Conservation (phyloP, 2,113 vertebrate species). For the Myocastor coypus region DNA sequence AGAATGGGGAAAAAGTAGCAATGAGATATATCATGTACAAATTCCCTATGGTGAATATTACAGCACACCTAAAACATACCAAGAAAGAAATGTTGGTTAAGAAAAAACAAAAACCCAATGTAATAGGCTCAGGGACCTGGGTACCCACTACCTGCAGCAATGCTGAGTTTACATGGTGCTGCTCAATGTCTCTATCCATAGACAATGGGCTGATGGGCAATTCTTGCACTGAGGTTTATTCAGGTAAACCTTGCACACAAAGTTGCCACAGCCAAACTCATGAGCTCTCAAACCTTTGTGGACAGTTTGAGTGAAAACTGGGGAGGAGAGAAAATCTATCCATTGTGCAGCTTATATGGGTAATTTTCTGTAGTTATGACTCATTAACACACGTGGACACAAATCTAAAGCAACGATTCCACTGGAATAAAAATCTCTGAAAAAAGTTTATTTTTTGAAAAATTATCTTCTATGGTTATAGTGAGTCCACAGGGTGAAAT, state of each 20-base stretch:
- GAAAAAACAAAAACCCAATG: conserved; percentile 84
- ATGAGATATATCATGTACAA: background rate
- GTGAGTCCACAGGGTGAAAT: background rate
- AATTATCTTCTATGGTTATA: background rate
- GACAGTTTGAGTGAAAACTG: conserved; percentile 98
- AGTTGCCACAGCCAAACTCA: conserved; percentile 98
- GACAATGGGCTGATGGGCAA: conserved; percentile 98
- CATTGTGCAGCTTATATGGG: conserved; percentile 99
- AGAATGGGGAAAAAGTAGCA: background rate
- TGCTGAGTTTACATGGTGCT: conserved; percentile 96
- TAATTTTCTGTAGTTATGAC: conserved; percentile 92
- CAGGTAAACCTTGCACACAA: conserved; percentile 99
- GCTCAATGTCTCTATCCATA: conserved; percentile 98
- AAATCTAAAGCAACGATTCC: conserved; percentile 94
- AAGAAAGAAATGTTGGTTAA: background rate
- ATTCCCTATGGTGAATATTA: too few relatives aligned
- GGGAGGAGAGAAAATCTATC: conserved; percentile 99
- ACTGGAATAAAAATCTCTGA: conserved; percentile 97
- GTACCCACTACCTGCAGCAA: conserved; percentile 97
- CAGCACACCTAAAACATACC: background rate
- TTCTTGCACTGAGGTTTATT: conserved; percentile 99
- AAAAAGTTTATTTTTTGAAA: conserved; percentile 86
- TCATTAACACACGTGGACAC: conserved; percentile 86
- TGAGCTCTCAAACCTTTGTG: conserved; percentile 98
- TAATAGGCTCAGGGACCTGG: conserved; percentile 93